A percentile compares a stretch with the other conserved stretches of the same genome.
Evolutionary conservation across 2,888 invertebrate species (phyloP).

Genomic region (Nowickia ferox): DNA sequence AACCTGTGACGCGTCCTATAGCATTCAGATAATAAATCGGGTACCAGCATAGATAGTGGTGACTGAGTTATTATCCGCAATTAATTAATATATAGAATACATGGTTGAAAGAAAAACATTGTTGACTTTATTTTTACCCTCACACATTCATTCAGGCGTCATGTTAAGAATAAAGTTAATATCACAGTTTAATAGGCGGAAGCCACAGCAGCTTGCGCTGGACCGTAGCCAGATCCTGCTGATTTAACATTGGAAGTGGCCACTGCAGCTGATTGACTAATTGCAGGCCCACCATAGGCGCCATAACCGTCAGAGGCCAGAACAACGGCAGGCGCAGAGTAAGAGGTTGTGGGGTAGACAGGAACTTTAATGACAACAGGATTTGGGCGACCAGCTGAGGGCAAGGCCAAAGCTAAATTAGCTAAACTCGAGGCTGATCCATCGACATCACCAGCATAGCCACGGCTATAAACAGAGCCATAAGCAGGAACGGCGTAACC

Average conservation of each 20-base stretch:
- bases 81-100: too few relatives aligned
- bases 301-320: slow-evolving; percentile 25
- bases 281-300: slow-evolving; percentile 40
- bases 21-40: too few relatives aligned
- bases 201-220: slow-evolving; percentile 5
- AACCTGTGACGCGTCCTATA: too few relatives aligned
- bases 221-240: slow-evolving; percentile 36
- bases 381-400: slow-evolving; percentile 49
- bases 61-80: too few relatives aligned
- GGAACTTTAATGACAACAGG: slow-evolving; percentile 63
- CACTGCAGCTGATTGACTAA: slow-evolving; percentile 76
- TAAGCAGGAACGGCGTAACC: neutral
- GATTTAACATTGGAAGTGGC: slow-evolving; percentile 75
- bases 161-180: neutral
- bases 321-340: slow-evolving; percentile 74
- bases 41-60: too few relatives aligned
- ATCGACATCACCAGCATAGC: neutral
- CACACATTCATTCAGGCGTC: too few relatives aligned
- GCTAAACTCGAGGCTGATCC: slow-evolving; percentile 36
- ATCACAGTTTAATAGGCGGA: slow-evolving; percentile 55
- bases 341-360: slow-evolving; percentile 62
- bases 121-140: too few relatives aligned
- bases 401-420: slow-evolving; percentile 41
- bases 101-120: too few relatives aligned
- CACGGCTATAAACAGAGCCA: neutral